Evolutionary conservation across 2,888 invertebrate genomes (phyloP), one percentile per base, ranked within the genome.

Genomic region (Xylophagus ater): DNA sequence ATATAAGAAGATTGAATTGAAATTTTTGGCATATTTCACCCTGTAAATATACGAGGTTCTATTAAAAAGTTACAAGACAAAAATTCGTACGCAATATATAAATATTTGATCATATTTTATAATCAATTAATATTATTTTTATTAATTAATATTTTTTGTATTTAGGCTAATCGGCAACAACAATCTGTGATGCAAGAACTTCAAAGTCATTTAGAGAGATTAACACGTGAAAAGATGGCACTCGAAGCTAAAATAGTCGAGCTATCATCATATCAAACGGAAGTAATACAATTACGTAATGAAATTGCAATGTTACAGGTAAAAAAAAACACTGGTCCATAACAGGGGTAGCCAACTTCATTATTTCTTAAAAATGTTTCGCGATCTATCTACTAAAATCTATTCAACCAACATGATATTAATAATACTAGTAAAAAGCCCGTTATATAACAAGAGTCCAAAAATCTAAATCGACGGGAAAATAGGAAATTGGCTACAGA

Each of bases 251-350:
- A 68, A 50, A 68, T 76, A 18, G 66, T 67, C 29, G 78, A 81
- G 55, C 58, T 81, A 51, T 60, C 74, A 53, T 74, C 76, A 52
- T 72, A 75, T 51, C 76, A 74, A 44, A 71, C 72, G 36, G 81
- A 85, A 56, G 71, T 83, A 42, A 73, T 75, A 46, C 67, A 73
- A 49, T 66, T 84, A 40, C 71, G 77, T 50, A 71, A 71, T 41
- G 83, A 85, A 62, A 72, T 83, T 49, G 71, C 74, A 26, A 72
- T 76, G 50, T 62, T 84, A 51, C 82, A 82, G 73, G 80, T 81
- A 53, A 48, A 44, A 42, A 29, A 10, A 25, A 34, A 26, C 12
- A 4, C 3, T 13, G 8, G 24, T 10, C 8, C 14, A 24, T n/a
- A n/a, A n/a, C n/a, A n/a, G n/a, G n/a, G n/a, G n/a, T n/a, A n/a